These are phyloP conservation scores for Loriculus beryllinus DNA, from an alignment of 2,797 vertebrate species.

Conservation along the genomic window DNA sequence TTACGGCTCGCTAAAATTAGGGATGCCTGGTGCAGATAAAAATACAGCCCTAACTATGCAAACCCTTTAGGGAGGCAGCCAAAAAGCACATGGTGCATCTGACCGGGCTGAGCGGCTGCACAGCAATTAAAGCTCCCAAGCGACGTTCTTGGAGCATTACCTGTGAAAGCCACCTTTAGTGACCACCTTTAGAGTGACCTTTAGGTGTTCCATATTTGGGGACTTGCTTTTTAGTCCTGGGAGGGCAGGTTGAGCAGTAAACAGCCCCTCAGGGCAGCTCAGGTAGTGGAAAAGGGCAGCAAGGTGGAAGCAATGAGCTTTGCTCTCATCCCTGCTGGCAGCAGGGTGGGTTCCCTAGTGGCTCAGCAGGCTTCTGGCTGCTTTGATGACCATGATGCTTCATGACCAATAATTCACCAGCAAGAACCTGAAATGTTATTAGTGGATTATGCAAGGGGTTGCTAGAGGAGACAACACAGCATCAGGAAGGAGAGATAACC, in stretches of 20 bases:
- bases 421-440: not conserved
- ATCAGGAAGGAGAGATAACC: not conserved
- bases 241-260: not conserved
- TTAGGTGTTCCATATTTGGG: not conserved
- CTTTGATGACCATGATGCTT: not conserved
- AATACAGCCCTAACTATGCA: constrained; percentile 36
- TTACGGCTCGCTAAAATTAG: constrained; percentile 47
- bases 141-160: not conserved
- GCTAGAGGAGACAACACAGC: not conserved
- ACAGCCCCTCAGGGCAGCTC: not conserved
- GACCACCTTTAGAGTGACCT: constrained; percentile 18
- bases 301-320: not conserved
- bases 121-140: not conserved
- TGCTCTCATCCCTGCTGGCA: not conserved
- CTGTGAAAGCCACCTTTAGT: not conserved
- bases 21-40: constrained; percentile 25
- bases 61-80: constrained; percentile 44
- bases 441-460: not conserved
- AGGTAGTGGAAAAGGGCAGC: not conserved
- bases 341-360: not conserved
- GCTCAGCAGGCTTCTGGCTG: not conserved
- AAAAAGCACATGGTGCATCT: not conserved
- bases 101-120: accelerated
- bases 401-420: not conserved
- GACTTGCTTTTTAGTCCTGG: constrained; percentile 1